Evolutionary conservation across 2,797 vertebrate genomes (phyloP).

Genomic region (Moxostoma hubbsi): DNA sequence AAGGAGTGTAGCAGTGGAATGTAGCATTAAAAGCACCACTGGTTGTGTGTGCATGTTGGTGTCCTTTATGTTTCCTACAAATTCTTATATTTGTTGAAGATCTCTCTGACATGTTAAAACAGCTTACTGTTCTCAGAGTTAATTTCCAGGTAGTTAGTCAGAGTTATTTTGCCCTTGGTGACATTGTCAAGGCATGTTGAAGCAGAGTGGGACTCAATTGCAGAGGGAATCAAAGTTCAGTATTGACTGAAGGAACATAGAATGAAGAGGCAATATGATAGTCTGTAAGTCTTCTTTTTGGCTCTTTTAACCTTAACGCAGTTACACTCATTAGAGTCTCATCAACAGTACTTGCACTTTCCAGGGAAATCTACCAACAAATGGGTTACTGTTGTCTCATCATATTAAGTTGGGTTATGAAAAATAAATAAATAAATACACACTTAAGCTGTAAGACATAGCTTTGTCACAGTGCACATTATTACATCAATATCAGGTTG

Average conservation of each 20-base stretch:
- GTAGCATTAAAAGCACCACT: slow-evolving; percentile 3
- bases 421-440: no score
- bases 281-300: slow-evolving; percentile 12
- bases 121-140: slow-evolving; percentile 12
- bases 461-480: no score
- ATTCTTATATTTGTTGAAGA: slow-evolving; percentile 25
- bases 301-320: slow-evolving; percentile 26
- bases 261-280: neutral
- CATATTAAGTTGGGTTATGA: no score
- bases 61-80: neutral
- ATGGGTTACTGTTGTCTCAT: no score
- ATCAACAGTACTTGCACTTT: no score
- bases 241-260: no score
- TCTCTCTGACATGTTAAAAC: neutral
- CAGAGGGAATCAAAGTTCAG: no score
- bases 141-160: slow-evolving; percentile 22
- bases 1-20: slow-evolving; percentile 17
- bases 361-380: no score
- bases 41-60: neutral
- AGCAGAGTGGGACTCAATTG: neutral
- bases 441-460: no score
- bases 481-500: no score
- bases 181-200: neutral
- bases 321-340: slow-evolving; percentile 22
- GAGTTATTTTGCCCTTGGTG: slow-evolving; percentile 12